Evolutionary conservation across 2,888 invertebrate species (phyloP).

Genomic region (Caenorhabditis sp.): DNA sequence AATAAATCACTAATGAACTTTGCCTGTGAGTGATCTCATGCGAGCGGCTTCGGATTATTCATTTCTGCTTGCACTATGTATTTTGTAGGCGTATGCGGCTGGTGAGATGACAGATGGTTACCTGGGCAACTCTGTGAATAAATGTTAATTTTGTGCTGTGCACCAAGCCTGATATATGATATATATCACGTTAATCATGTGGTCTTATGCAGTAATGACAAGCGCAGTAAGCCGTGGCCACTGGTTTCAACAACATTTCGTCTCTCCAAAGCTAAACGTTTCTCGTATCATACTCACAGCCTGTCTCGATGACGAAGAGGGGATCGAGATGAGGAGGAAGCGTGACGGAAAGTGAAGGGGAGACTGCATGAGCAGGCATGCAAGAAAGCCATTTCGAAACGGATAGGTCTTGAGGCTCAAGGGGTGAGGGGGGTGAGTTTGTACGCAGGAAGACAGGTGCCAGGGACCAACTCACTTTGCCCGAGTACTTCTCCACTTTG

Average conservation of each 20-base stretch:
- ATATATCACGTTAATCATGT: slow-evolving; percentile 49
- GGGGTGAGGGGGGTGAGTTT: slow-evolving; percentile 4
- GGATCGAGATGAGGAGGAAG: slow-evolving; percentile 33
- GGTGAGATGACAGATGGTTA: slow-evolving; percentile 29
- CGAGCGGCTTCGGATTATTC: slow-evolving; percentile 21
- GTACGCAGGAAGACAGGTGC: slow-evolving; percentile 36
- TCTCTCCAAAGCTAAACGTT: slow-evolving; percentile 22
- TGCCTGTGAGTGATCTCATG: slow-evolving; percentile 28
- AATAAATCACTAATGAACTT: slow-evolving; percentile 49
- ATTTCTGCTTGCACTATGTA: slow-evolving; percentile 47
- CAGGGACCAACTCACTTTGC: slow-evolving; percentile 57
- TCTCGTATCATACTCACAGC: slow-evolving; percentile 29
- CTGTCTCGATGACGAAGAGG: slow-evolving; percentile 18
- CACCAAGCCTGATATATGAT: slow-evolving; percentile 14
- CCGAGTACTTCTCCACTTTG: slow-evolving; percentile 70
- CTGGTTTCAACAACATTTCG: background rate
- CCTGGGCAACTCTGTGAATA: slow-evolving; percentile 63
- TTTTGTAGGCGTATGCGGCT: slow-evolving; percentile 3
- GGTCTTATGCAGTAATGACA: slow-evolving; percentile 44
- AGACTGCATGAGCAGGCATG: slow-evolving; percentile 31
- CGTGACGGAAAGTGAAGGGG: slow-evolving; percentile 43
- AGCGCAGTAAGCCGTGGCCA: background rate
- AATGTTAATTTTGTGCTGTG: slow-evolving; percentile 48
- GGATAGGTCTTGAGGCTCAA: slow-evolving; percentile 22
- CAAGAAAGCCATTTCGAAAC: slow-evolving; percentile 41